These are phyloP conservation scores for Ciconia nigra DNA, from an alignment of 2,797 vertebrate species.

Conservation along the genomic window DNA sequence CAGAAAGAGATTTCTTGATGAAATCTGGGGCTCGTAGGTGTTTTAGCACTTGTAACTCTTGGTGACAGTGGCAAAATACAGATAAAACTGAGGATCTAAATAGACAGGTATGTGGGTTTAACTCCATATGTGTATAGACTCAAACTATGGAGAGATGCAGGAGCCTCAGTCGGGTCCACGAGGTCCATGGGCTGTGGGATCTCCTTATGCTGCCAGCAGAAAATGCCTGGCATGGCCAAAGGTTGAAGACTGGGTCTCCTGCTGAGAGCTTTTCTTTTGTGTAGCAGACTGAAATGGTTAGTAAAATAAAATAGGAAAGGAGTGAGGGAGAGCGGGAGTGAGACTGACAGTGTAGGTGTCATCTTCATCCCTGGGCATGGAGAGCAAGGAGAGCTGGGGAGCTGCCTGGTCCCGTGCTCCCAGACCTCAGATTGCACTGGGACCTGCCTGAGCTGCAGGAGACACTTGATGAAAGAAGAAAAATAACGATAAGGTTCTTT, in stretches of 20 bases:
- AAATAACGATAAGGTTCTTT: not conserved
- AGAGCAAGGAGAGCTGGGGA: not conserved
- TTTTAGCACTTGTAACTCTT: not conserved
- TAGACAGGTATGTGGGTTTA: not conserved
- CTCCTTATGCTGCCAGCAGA: not conserved
- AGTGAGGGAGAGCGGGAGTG: not conserved
- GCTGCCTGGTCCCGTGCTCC: not conserved
- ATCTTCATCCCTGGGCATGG: not conserved
- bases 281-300: not conserved
- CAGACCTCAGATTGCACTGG: not conserved
- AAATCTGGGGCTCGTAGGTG: not conserved
- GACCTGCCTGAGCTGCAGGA: not conserved
- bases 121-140: not conserved
- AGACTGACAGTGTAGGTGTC: not conserved
- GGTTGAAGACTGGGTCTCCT: not conserved
- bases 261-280: not conserved
- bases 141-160: not conserved
- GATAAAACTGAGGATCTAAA: not conserved
- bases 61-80: not conserved
- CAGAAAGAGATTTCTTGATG: not conserved
- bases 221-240: not conserved
- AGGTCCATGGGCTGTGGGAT: not conserved
- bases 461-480: not conserved
- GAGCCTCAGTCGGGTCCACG: not conserved
- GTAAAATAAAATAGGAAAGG: not conserved